phyloP scores from a whole-genome alignment of 1,140 invertebrate species.

The Drosophila takahashii region DNA sequence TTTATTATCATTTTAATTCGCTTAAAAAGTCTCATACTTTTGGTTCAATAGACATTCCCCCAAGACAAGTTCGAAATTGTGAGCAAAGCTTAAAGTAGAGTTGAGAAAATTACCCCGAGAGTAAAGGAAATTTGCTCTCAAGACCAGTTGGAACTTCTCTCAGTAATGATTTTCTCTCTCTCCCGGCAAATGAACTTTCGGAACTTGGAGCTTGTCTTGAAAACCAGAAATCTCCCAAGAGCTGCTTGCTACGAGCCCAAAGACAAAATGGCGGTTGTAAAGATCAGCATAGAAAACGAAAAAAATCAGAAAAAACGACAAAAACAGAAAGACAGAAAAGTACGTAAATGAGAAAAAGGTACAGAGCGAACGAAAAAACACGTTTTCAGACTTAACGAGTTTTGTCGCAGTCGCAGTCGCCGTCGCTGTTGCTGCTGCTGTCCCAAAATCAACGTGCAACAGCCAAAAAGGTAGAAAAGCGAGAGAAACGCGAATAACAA shows the following conservation, averaged over 20 bases:
- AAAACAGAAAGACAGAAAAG: slow-evolving; percentile 19
- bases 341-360: slow-evolving; percentile 34
- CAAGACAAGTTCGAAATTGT: slow-evolving; percentile 22
- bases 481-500: slow-evolving; percentile 52
- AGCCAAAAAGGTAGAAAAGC: slow-evolving; percentile 58
- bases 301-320: slow-evolving; percentile 9
- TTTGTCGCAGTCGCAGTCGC: slow-evolving; percentile 26
- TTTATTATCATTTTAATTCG: too few species aligned
- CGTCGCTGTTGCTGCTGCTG: too few species aligned
- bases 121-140: slow-evolving; percentile 15
- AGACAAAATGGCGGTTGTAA: slow-evolving; percentile 66
- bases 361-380: slow-evolving; percentile 61
- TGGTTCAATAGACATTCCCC: neutral
- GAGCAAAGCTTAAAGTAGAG: neutral
- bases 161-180: slow-evolving; percentile 12
- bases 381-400: slow-evolving; percentile 73
- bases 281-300: slow-evolving; percentile 55
- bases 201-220: slow-evolving; percentile 30
- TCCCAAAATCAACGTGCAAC: slow-evolving; percentile 71
- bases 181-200: slow-evolving; percentile 53
- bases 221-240: slow-evolving; percentile 63
- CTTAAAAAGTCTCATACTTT: too few species aligned
- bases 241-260: slow-evolving; percentile 15
- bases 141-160: slow-evolving; percentile 6
- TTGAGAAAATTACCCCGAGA: slow-evolving; percentile 10